Percentiles rank a stretch among this genome's conserved stretches.
phyloP scores from a whole-genome alignment of 1,140 invertebrate genomes.

The Drosophila biarmipes region DNA sequence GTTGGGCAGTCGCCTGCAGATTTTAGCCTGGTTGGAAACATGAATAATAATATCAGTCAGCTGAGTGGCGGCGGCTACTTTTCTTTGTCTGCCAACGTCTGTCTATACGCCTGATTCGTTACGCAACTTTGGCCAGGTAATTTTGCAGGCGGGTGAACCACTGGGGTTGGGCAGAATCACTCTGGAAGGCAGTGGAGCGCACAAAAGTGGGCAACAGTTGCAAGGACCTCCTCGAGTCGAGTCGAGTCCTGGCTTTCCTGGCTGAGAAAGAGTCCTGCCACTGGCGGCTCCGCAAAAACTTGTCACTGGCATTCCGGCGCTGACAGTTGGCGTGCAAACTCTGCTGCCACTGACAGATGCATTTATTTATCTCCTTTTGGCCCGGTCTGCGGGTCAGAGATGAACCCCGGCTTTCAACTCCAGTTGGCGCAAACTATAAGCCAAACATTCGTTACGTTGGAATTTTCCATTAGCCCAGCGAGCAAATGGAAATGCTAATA shows the following conservation, averaged over 20 bases:
- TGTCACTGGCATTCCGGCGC: slow-evolving; percentile 68
- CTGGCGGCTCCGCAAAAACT: slow-evolving; percentile 43
- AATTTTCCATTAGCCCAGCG: slow-evolving; percentile 55
- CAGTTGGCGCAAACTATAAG: slow-evolving; percentile 32
- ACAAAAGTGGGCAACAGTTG: slow-evolving; percentile 65
- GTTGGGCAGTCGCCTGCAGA: slow-evolving; percentile 1
- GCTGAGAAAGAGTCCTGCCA: slow-evolving; percentile 8
- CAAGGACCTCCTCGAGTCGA: slow-evolving; percentile 1
- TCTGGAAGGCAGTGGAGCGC: slow-evolving; percentile 47
- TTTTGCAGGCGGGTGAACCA: slow-evolving; percentile 29
- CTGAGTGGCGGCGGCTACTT: slow-evolving; percentile 39
- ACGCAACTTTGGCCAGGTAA: slow-evolving; percentile 71
- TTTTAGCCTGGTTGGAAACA: slow-evolving; percentile 15
- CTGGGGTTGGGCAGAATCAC: slow-evolving; percentile 11
- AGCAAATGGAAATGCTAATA: slow-evolving; percentile 33
- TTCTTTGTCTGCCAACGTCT: slow-evolving; percentile 43
- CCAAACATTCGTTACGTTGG: slow-evolving; percentile 11
- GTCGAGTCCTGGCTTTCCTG: slow-evolving; percentile 3
- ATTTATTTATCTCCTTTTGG: slow-evolving; percentile 62
- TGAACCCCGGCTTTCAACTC: slow-evolving; percentile 21
- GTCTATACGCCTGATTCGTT: slow-evolving; percentile 69
- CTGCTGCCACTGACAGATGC: slow-evolving; percentile 64
- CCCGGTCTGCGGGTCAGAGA: slow-evolving; percentile 4
- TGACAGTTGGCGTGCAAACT: slow-evolving; percentile 69
- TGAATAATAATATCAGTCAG: slow-evolving; percentile 78